phyloP scores from a whole-genome alignment of 2,113 vertebrate genomes.

The Colossoma macropomum region DNA sequence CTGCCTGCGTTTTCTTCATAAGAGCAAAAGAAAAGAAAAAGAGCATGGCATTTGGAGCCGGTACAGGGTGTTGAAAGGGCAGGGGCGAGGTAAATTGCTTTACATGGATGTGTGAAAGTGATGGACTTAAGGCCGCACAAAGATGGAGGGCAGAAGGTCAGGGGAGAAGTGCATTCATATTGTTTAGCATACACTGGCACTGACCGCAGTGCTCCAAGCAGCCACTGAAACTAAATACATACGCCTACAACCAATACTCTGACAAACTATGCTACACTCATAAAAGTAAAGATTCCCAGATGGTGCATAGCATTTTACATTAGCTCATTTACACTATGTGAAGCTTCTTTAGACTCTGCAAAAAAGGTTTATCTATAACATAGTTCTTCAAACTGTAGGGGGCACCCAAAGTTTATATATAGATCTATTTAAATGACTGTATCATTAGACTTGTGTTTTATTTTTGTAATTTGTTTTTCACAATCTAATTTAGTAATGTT shows the following conservation, averaged over 20 bases:
- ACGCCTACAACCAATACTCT: background rate
- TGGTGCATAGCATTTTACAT: too few species aligned
- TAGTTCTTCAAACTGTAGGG: too few species aligned
- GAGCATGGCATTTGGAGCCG: background rate
- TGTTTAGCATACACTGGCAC: constrained; percentile 19
- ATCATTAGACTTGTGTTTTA: too few species aligned
- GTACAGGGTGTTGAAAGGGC: constrained; percentile 2
- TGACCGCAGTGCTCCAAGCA: background rate
- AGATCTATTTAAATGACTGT: too few species aligned
- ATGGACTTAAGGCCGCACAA: constrained; percentile 50
- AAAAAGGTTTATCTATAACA: too few species aligned
- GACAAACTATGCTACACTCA: background rate
- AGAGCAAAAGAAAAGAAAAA: constrained; percentile 20
- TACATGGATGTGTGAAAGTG: constrained; percentile 57
- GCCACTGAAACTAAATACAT: background rate
- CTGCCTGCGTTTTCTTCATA: background rate
- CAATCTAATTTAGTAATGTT: too few species aligned
- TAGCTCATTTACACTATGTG: too few species aligned
- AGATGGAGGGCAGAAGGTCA: constrained; percentile 51
- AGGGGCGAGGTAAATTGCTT: constrained; percentile 19
- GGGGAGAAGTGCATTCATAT: constrained; percentile 5
- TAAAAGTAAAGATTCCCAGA: background rate
- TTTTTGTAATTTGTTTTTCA: too few species aligned
- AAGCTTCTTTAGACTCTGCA: too few species aligned
- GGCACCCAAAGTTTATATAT: too few species aligned